Evolutionary conservation across 2,113 vertebrate genomes (phyloP), one percentile per base, ranked within the genome.

Genomic region (Brachionichthys hirsutus): DNA sequence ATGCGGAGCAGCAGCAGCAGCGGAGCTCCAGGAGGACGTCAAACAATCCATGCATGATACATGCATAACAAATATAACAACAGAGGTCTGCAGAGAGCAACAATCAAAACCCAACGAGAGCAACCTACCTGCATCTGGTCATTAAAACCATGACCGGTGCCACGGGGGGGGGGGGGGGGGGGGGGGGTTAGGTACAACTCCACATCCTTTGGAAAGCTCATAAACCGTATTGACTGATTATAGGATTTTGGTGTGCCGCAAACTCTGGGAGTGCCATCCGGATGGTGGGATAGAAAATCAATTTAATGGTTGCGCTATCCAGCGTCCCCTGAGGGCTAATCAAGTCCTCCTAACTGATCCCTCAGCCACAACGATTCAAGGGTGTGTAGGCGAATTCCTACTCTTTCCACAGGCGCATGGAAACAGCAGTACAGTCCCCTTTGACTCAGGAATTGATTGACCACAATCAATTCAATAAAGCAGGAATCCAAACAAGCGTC

Each of bases 221-320:
- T 87, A 87, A 87, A 51, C 70, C 40, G 71, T 18, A 64, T 57
- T 73, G 67, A 73, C 69, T 84, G 76, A 85, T 87, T 74, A 82
- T 56, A 76, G 71, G 70, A 77, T 77, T 82, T 80, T 14, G 19
- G 68, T 66, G 67, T 13, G 58, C 68, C 69, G 54, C 67, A 78
- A 80, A 85, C 64, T 42, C 81, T 59, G 69, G 80, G 82, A 85
- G 81, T 75, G 54, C 65, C 52, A 16, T 57, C 47, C 4, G 20
- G 60, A 86, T 62, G 65, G 16, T 38, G 44, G 59, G 40, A 40
- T 20, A 17, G 34, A 59, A 79, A 86, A 85, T 85, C 76, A 54
- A 85, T 88, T 58, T 47, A 62, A 75, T 17, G 68, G 68, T 75
- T 77, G 69, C 79, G 71, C 73, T 38, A 74, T 82, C 61, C 60